Evolutionary conservation across 2,113 vertebrate genomes (phyloP).

Genomic region (Corythaeola cristata): DNA sequence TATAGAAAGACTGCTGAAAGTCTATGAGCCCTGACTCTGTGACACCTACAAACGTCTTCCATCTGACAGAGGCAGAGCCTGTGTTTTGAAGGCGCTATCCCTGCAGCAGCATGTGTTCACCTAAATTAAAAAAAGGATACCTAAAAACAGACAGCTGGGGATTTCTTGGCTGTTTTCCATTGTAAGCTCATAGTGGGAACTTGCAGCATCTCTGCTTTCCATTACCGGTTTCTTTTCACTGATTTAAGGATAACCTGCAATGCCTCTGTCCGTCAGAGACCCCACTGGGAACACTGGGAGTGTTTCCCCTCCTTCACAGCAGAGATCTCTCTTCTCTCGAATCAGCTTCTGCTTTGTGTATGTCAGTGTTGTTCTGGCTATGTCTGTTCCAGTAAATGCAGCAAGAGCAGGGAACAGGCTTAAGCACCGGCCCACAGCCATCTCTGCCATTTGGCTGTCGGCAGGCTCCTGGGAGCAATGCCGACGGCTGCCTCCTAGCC

Average conservation of each 20-base stretch:
- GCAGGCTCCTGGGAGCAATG: not conserved
- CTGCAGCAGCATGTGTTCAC: not conserved
- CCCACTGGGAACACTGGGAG: not conserved
- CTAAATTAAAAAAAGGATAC: not conserved
- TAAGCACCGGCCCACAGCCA: not conserved
- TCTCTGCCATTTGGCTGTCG: not conserved
- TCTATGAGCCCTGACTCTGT: not conserved
- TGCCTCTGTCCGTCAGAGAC: not conserved
- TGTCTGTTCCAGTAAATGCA: not conserved
- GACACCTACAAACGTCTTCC: not conserved
- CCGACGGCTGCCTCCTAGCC: not conserved
- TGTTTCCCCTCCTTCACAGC: not conserved
- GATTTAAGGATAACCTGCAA: not conserved
- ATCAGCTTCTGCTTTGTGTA: not conserved
- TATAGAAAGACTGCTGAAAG: not conserved
- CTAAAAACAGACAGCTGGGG: not conserved
- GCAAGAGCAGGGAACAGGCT: not conserved
- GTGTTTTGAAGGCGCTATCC: not conserved
- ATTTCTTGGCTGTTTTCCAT: not conserved
- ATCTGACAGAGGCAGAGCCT: not conserved
- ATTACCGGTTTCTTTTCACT: not conserved
- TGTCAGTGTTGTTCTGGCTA: not conserved
- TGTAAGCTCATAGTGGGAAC: not conserved
- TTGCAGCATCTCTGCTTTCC: not conserved
- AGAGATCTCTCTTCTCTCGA: not conserved